These are phyloP conservation scores for Acridotheres tristis DNA, from an alignment of 2,797 vertebrate genomes.

Conservation along the genomic window DNA sequence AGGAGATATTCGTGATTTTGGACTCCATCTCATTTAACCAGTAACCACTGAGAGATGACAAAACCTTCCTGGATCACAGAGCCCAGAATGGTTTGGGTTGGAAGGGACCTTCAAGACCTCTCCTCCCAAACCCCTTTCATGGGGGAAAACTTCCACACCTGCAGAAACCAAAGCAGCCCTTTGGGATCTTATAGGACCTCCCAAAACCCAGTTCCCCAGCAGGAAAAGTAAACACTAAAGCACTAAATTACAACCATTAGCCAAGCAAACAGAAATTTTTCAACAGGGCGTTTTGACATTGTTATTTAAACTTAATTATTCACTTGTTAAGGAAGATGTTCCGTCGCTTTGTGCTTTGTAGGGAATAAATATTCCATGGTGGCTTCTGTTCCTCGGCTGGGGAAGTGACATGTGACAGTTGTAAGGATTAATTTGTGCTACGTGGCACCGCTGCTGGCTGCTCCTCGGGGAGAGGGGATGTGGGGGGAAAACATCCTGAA, in stretches of 20 bases:
- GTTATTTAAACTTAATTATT: background rate
- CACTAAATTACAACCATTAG: slow-evolving; percentile 7
- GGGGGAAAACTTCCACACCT: background rate
- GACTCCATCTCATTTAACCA: background rate
- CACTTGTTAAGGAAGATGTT: background rate
- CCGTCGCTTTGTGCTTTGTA: fast-evolving
- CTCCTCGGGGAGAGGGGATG: background rate
- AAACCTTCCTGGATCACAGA: background rate
- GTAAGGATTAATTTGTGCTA: background rate
- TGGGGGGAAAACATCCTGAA: background rate
- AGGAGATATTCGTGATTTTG: background rate
- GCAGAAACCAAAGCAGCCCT: background rate
- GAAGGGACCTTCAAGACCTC: background rate
- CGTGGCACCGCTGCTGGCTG: background rate
- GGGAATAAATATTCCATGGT: background rate
- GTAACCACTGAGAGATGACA: background rate
- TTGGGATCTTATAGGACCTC: background rate
- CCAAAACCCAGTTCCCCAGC: slow-evolving; percentile 5
- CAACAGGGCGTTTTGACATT: background rate
- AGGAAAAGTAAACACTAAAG: background rate
- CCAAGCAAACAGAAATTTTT: background rate
- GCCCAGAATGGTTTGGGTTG: background rate
- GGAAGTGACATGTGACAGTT: background rate
- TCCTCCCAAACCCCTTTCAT: background rate
- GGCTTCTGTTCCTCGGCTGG: background rate